Base-by-base conservation (phyloP, 2,113 vertebrate genomes). In the Myiozetetes cayanensis region DNA sequence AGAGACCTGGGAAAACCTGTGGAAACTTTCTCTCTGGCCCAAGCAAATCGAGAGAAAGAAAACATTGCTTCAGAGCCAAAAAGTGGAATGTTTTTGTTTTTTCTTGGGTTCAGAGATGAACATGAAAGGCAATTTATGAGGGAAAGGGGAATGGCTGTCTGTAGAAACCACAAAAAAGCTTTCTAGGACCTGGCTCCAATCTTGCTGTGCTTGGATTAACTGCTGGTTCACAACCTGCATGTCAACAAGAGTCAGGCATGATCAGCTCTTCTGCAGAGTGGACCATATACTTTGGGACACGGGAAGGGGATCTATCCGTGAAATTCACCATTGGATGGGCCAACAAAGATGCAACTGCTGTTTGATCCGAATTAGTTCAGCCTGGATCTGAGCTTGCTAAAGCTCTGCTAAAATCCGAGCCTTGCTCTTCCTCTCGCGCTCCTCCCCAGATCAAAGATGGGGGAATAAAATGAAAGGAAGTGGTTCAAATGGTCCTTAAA, bases 141-240 rank as follows among this genome's bases (percentile, higher is more conserved):
- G 70, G 68, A 81, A 71, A 86, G n/a, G 8, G 23, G 55, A 89
- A 91, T 11, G 71, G 20, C 59, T 86, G 75, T 10, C 68, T 71
- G 68, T 39, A 30, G 52, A 95, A 93, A 93, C 90, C 85, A 84
- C 85, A 94, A 78, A 52, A 89, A 65, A 67, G 37, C 67, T 93
- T 84, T 90, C 44, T 71, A 95, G 90, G 92, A 65, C n/a, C 37
- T 93, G 92, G 88, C 66, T 94, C n/a, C 37, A 28, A 17, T 55
- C 66, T 89, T 89, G 85, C 76, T 82, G 79, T 6, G 1, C 56
- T 88, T 92, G 85, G 90, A 81, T 55, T 61, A 84, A 72, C 44
- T 22, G 15, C 67, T 84, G 59, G 19, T 81, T 81, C 90, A 14
- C 56, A 87, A 35, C 55, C 18, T 78, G 50, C 50, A 65, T 84